Evolutionary conservation across 2,797 vertebrate genomes (phyloP).

Genomic region (Protonibea diacanthus): DNA sequence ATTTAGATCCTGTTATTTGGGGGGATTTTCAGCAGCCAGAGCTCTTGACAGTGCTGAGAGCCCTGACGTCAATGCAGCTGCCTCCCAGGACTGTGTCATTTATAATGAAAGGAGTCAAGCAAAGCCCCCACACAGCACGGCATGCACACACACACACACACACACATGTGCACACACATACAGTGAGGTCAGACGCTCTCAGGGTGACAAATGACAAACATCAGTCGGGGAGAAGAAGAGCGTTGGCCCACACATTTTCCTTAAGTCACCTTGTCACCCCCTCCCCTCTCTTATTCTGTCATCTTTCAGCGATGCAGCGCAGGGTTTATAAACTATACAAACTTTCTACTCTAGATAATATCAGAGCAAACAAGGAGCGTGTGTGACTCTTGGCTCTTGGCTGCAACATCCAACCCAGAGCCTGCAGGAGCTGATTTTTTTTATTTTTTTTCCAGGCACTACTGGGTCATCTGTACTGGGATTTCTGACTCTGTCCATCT

Average conservation of each 20-base stretch:
- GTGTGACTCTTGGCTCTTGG: slow-evolving; percentile 22
- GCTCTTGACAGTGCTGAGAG: slow-evolving; percentile 68
- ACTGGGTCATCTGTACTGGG: slow-evolving; percentile 68
- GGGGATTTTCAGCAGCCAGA: slow-evolving; percentile 70
- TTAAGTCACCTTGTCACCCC: slow-evolving; percentile 63
- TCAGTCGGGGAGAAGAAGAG: slow-evolving; percentile 48
- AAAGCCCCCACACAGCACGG: slow-evolving; percentile 65
- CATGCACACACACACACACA: slow-evolving; percentile 1
- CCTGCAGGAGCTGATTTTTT: slow-evolving; percentile 39
- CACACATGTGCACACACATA: slow-evolving; percentile 29
- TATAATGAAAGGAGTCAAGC: slow-evolving; percentile 80
- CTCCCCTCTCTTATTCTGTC: slow-evolving; percentile 5
- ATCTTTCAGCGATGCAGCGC: slow-evolving; percentile 23
- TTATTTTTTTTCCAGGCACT: slow-evolving; percentile 45
- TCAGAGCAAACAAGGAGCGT: background rate
- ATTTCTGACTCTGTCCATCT: slow-evolving; percentile 73
- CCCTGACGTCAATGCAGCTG: slow-evolving; percentile 83
- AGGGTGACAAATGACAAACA: slow-evolving; percentile 73
- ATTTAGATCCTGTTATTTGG: slow-evolving; percentile 72
- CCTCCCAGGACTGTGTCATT: slow-evolving; percentile 82
- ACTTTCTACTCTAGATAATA: slow-evolving; percentile 32
- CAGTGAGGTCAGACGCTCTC: slow-evolving; percentile 66
- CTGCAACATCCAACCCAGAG: slow-evolving; percentile 37
- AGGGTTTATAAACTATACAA: slow-evolving; percentile 9
- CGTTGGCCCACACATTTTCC: slow-evolving; percentile 31